These are phyloP conservation scores for Allacma fusca DNA, from an alignment of 2,888 invertebrate genomes.

Conservation along the genomic window DNA sequence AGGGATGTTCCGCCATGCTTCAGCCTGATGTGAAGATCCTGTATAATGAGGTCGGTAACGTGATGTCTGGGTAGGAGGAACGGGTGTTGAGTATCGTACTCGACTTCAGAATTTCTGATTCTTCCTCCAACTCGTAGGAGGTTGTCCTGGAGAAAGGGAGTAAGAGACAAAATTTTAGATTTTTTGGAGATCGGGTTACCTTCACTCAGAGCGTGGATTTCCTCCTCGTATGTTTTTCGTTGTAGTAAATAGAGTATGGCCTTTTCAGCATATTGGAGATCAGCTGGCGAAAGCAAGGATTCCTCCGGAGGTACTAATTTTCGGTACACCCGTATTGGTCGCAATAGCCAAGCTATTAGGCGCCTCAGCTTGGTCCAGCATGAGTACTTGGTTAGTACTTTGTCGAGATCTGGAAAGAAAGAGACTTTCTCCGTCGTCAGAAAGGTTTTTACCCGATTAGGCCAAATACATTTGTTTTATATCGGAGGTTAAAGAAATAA, in stretches of 20 bases:
- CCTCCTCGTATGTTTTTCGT: not conserved
- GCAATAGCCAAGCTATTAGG: not conserved
- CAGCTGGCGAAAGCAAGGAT: not conserved
- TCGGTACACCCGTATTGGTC: not conserved
- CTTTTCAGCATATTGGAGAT: not conserved
- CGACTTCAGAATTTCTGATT: not conserved
- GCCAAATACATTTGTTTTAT: not conserved
- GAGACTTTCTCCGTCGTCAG: not conserved
- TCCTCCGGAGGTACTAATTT: not conserved
- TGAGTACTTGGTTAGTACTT: not conserved
- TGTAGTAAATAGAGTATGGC: not conserved
- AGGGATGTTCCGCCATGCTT: slow-evolving; percentile 59
- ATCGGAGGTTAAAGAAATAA: no score
- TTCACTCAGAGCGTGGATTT: not conserved
- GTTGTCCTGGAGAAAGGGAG: slow-evolving; percentile 30
- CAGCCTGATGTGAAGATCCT: slow-evolving; percentile 50
- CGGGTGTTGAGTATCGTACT: slow-evolving; percentile 29
- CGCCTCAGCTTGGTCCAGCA: not conserved
- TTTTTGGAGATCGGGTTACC: not conserved
- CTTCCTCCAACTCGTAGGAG: slow-evolving; percentile 32
- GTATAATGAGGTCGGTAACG: slow-evolving; percentile 44
- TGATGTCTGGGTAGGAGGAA: slow-evolving; percentile 37
- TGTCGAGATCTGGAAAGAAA: not conserved
- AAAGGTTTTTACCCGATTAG: not conserved
- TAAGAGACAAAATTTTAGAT: not conserved